Conservation (phyloP, 2,113 vertebrate genomes). For the Mustelus asterias region DNA sequence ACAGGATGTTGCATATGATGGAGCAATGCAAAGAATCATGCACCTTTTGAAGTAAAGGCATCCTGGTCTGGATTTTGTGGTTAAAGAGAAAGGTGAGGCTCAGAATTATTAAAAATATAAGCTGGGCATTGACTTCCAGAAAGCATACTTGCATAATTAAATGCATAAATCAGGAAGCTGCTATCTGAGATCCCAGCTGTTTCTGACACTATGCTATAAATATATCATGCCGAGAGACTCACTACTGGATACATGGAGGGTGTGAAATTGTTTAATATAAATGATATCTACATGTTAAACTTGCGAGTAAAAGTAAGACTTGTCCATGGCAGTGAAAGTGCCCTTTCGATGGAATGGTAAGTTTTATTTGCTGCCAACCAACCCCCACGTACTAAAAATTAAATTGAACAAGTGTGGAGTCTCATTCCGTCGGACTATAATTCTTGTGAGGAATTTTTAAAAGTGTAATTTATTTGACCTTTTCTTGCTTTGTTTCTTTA, state of each 20-base stretch:
- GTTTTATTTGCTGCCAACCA: background rate
- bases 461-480: background rate
- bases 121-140: background rate
- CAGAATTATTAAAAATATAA: background rate
- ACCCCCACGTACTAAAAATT: background rate
- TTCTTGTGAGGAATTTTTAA: background rate
- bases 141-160: background rate
- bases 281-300: background rate
- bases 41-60: background rate
- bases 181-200: background rate
- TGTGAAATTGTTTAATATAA: background rate
- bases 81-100: background rate
- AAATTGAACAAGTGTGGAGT: background rate
- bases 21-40: background rate
- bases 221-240: background rate
- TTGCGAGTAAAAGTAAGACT: background rate
- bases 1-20: background rate
- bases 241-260: background rate
- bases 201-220: background rate
- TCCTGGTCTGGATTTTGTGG: background rate
- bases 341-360: background rate
- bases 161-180: background rate
- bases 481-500: background rate
- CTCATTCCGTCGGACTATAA: background rate
- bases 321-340: background rate